Evolutionary conservation across 2,113 vertebrate species (phyloP).

Genomic region (Ailuropoda melanoleuca): DNA sequence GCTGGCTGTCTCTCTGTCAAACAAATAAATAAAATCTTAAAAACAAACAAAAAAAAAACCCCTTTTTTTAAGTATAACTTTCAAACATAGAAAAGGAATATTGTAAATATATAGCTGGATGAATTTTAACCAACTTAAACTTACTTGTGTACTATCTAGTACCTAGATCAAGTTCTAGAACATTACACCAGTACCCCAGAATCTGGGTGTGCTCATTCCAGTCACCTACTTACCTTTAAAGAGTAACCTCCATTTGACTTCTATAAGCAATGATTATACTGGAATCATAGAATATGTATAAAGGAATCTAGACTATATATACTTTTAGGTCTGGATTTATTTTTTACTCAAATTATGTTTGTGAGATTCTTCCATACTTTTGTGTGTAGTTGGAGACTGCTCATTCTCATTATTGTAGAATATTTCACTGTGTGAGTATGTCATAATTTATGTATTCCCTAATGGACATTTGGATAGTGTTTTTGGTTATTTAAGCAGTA

Average conservation of each 20-base stretch:
- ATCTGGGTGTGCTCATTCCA: background rate
- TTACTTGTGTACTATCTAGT: background rate
- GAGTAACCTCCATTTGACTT: background rate
- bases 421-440: constrained; percentile 26
- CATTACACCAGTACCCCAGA: background rate
- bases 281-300: background rate
- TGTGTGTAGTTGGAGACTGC: background rate
- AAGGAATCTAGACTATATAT: background rate
- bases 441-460: background rate
- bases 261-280: background rate
- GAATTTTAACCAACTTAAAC: background rate
- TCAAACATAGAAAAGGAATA: background rate
- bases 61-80: background rate
- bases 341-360: background rate
- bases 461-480: background rate
- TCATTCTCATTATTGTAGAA: background rate
- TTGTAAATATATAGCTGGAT: background rate
- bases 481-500: background rate
- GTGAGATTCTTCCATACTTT: constrained; percentile 1
- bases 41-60: no score
- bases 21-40: no score
- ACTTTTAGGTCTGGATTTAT: background rate
- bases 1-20: no score
- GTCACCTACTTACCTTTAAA: background rate
- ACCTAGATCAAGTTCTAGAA: background rate